Evolutionary conservation across 2,797 vertebrate species (phyloP), one percentile per base, ranked within the genome.

Genomic region (Sarcoramphus papa): DNA sequence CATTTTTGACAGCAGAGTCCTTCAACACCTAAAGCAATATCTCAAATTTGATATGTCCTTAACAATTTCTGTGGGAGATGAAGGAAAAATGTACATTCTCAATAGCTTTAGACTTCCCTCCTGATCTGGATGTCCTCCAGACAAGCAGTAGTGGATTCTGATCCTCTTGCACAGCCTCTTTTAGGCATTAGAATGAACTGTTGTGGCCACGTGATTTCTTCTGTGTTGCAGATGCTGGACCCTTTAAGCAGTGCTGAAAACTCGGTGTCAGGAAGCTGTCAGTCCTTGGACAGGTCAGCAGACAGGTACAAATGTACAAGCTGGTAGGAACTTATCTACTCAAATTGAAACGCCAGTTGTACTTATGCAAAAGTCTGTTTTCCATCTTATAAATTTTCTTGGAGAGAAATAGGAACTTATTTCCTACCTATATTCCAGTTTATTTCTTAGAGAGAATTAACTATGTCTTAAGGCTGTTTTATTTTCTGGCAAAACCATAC

Each of bases 191-290:
- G 14, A 24, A 13, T 30, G 80, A 78, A 51, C 70, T 88, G 60
- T 83, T 73, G 41, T 50, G 91, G 31, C 68, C 10, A 2, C 88
- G 56, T 94, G 78, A 10, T 74, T 92, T 90, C 25, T 65, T 72
- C 91, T 97, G 54, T 86, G 68, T 97, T 97, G 27, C 97, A 99
- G 99, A 98, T 99, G 96, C 97, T 99, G 97, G 99, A 99, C 97
- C 99, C 99, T 33, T 98, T 99, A 98, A 99, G 99, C 98, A 99
- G 99, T 86, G 98, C 99, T 37, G 99, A 99, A 91, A 99, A 99
- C 97, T 99, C 99, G 0, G 98, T 99, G 82, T 99, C 99, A 40
- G 99, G 99, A 92, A 99, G 99, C 97, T 99, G 99, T 95, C 99
- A 99, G 95, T 99, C 99, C 85, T 98, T 99, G 98, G 99, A 99